These are phyloP conservation scores for Vesta saturnalis DNA, from an alignment of 2,888 invertebrate genomes.

Conservation along the genomic window DNA sequence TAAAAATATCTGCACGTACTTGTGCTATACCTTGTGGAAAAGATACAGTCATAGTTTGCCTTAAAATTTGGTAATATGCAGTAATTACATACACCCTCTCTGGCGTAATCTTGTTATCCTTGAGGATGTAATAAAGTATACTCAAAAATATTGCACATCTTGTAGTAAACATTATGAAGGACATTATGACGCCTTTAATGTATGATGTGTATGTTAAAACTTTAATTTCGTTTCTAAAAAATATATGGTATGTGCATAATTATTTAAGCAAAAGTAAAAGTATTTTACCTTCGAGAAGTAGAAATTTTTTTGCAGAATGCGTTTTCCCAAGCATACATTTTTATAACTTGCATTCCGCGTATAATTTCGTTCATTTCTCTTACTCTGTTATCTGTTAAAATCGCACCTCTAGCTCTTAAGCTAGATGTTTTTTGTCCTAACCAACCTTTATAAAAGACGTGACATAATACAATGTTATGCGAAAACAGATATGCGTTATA, in stretches of 20 bases:
- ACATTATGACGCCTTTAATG: constrained; percentile 73
- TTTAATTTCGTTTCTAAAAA: constrained; percentile 63
- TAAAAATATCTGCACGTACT: constrained; percentile 46
- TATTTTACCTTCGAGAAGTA: constrained; percentile 48
- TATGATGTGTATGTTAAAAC: constrained; percentile 69
- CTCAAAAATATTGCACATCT: constrained; percentile 77
- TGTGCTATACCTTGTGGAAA: constrained; percentile 70
- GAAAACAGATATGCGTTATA: constrained; percentile 42
- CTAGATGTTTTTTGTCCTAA: constrained; percentile 65
- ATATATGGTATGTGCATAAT: background rate
- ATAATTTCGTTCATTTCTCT: constrained; percentile 90
- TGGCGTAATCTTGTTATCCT: constrained; percentile 61
- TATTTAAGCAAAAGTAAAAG: background rate
- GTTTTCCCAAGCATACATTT: constrained; percentile 95
- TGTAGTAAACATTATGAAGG: constrained; percentile 78
- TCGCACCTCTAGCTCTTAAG: constrained; percentile 71
- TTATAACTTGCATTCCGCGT: constrained; percentile 88
- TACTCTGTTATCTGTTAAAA: constrained; percentile 83
- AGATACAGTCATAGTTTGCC: constrained; percentile 69
- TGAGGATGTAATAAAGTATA: constrained; percentile 65
- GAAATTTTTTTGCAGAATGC: constrained; percentile 75
- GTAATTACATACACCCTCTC: constrained; percentile 66
- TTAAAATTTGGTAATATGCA: constrained; percentile 71
- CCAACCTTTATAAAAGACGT: constrained; percentile 58
- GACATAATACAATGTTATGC: background rate